Conservation (phyloP, 2,797 vertebrate species). For the Gambusia yucatana region DNA sequence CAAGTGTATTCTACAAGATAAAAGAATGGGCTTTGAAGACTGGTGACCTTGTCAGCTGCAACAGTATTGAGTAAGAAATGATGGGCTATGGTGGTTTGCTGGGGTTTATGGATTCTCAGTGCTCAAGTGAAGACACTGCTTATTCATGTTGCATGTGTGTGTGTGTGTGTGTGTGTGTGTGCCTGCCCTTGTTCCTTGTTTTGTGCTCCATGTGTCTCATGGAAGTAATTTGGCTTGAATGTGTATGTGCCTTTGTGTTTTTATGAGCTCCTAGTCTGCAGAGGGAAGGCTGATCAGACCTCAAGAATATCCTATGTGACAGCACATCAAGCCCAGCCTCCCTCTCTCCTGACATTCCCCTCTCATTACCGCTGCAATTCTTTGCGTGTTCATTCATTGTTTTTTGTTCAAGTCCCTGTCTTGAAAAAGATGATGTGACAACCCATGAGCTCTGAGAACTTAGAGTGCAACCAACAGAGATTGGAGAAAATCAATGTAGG, state of each 20-base stretch:
- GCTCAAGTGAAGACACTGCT: conserved; percentile 48
- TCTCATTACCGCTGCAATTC: conserved; percentile 66
- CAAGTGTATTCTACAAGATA: conserved; percentile 28
- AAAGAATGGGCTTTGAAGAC: conserved; percentile 56
- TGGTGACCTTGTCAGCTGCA: conserved; percentile 69
- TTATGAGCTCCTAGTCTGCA: conserved; percentile 53
- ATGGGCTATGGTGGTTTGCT: conserved; percentile 54
- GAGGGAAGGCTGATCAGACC: conserved; percentile 70
- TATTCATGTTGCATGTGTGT: conserved; percentile 33
- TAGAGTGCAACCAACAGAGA: conserved; percentile 16
- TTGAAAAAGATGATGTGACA: conserved; percentile 52
- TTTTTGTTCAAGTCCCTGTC: conserved; percentile 53
- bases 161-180: conserved; percentile 18
- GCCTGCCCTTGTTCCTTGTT: conserved; percentile 37
- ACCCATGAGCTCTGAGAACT: conserved; percentile 39
- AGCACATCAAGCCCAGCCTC: conserved; percentile 63
- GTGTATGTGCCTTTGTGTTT: conserved; percentile 44
- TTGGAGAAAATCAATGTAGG: conserved; percentile 21
- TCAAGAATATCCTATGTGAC: conserved; percentile 74
- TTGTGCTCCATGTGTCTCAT: conserved; percentile 51
- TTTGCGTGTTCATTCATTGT: conserved; percentile 58
- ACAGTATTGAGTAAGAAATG: conserved; percentile 42
- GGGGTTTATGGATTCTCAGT: conserved; percentile 55
- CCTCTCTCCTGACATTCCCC: conserved; percentile 60
- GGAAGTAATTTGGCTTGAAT: conserved; percentile 50